These are phyloP conservation scores for Philopotamus ludificatus DNA, from an alignment of 1,140 invertebrate genomes.

Conservation along the genomic window DNA sequence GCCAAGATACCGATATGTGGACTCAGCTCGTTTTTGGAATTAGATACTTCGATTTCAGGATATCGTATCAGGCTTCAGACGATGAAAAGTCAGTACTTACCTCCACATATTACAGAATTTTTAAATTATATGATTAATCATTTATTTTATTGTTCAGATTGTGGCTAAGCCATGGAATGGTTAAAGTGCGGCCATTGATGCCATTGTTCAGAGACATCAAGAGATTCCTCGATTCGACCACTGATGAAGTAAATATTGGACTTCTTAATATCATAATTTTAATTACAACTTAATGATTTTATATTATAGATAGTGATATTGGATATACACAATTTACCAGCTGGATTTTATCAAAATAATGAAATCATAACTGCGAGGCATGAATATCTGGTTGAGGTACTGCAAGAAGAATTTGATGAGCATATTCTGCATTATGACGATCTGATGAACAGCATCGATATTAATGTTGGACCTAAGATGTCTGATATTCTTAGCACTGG, in stretches of 20 bases:
- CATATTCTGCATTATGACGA: conserved; percentile 54
- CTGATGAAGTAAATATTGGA: conserved; percentile 54
- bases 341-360: conserved; percentile 59
- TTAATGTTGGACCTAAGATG: conserved; percentile 57
- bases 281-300: neutral
- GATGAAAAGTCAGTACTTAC: conserved; percentile 19
- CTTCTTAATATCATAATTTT: neutral
- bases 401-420: conserved; percentile 62
- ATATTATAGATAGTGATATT: conserved; percentile 61
- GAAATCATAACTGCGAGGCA: conserved; percentile 57
- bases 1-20: conserved; percentile 77
- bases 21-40: conserved; percentile 77
- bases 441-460: conserved; percentile 50
- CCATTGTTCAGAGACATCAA: conserved; percentile 63
- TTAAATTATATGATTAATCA: no score
- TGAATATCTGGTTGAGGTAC: conserved; percentile 57
- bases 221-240: conserved; percentile 62
- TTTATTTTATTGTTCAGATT: conserved; percentile 61
- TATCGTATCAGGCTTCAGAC: conserved; percentile 51
- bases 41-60: conserved; percentile 75
- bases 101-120: neutral
- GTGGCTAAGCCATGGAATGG: conserved; percentile 71
- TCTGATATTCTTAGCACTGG: conserved; percentile 62
- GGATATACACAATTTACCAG: conserved; percentile 71
- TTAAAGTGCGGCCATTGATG: conserved; percentile 63